Evolutionary conservation across 2,113 vertebrate genomes (phyloP).

Genomic region (Capreolus pygargus): DNA sequence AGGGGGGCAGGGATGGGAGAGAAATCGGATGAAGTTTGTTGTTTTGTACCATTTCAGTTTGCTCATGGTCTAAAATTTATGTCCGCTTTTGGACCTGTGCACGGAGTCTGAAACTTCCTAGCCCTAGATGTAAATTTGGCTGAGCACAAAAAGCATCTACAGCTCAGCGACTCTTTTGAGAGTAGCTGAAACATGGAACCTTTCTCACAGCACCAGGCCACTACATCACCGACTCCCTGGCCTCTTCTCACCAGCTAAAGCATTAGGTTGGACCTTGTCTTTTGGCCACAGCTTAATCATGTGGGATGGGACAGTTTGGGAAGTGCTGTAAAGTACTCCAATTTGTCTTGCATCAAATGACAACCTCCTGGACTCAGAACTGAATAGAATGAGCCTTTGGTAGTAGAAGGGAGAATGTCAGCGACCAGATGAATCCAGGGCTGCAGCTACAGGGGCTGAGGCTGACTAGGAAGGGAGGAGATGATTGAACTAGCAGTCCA

Average conservation of each 20-base stretch:
- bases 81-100: not conserved
- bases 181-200: not conserved
- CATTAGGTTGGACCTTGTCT: conserved; percentile 29
- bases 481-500: not conserved
- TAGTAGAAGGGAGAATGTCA: not conserved
- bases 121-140: not conserved
- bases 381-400: not conserved
- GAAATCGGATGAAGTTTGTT: not conserved
- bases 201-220: not conserved
- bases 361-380: not conserved
- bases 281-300: conserved; percentile 38
- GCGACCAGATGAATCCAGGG: not conserved
- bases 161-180: not conserved
- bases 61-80: not conserved
- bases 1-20: not conserved
- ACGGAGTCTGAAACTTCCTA: not conserved
- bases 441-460: not conserved
- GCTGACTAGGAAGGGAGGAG: not conserved
- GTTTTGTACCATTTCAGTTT: not conserved
- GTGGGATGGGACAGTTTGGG: not conserved
- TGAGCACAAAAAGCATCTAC: not conserved
- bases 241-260: not conserved
- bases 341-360: conserved; percentile 37
- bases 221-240: not conserved
- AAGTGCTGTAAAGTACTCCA: not conserved